phyloP scores from a whole-genome alignment of 2,113 vertebrate species.

The Alces alces region DNA sequence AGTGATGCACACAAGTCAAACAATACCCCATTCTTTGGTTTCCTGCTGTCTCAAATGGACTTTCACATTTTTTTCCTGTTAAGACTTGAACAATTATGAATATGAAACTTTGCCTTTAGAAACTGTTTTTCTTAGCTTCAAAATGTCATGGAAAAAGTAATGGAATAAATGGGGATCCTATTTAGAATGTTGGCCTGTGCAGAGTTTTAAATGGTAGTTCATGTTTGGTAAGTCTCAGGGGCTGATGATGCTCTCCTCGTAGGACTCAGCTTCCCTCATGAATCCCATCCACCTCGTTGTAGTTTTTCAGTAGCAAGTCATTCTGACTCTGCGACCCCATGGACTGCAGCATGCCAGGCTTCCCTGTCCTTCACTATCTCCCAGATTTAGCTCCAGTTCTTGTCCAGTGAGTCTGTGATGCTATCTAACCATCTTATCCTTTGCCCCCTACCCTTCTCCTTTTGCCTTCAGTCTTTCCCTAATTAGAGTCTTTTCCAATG shows the following conservation, averaged over 20 bases:
- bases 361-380: background rate
- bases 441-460: background rate
- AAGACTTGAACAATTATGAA: background rate
- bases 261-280: background rate
- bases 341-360: background rate
- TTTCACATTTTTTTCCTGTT: background rate
- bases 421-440: background rate
- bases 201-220: background rate
- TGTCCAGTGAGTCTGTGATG: background rate
- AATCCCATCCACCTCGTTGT: background rate
- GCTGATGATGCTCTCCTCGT: accelerated
- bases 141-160: background rate
- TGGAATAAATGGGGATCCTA: background rate
- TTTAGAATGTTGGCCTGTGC: background rate
- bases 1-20: background rate
- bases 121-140: background rate
- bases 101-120: background rate
- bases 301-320: background rate
- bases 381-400: background rate
- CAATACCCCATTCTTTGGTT: background rate
- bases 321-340: background rate
- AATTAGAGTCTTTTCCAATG: background rate
- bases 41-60: background rate
- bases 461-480: background rate
- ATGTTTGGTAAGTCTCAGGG: background rate